Evolutionary conservation across 2,797 vertebrate genomes (phyloP), one percentile per base, ranked within the genome.

Genomic region (Clarias laeviceps): DNA sequence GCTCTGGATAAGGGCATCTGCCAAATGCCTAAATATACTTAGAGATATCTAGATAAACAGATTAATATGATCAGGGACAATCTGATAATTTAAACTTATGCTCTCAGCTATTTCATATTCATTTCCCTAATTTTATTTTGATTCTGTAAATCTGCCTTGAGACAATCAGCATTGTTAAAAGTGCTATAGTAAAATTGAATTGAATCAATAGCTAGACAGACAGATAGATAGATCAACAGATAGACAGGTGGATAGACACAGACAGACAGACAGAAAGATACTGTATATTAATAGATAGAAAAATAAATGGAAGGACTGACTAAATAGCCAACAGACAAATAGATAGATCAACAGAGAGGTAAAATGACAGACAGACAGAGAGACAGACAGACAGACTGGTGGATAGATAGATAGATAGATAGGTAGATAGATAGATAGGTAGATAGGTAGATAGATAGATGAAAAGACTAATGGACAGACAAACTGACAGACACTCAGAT

Each of bases 281-380:
- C 4, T 37, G 0, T 5, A 37, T 37, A 37, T 37, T 5, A 5
- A 37, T 37, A 65, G n/a, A 27, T 11, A 29, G 12, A 66, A 1
- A 66, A 11, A n/a, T 11, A 64, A 24, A n/a, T n/a, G 20, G 62
- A 64, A 8, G n/a, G 8, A 64, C 8, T 7, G 62, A 37, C 37
- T 5, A 37, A 37, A 37, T 37, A 37, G 37, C 37, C 37, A 37
- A n/a, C 11, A 64, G 24, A 64, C 24, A 64, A 22, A 22, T 8
- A 61, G 8, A n/a, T 11, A 64, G n/a, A n/a, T 12, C 11, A n/a
- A 27, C n/a, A 64, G 65, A 32, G 0, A 29, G 11, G 29, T 29
- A 32, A 22, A 29, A 6, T 32, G 0, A 29, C 1, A 32, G 14
- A 32, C 1, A 5, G 15, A 5, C 3, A 4, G n/a, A 32, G 0